Evolutionary conservation across 2,888 invertebrate species (phyloP).

Genomic region (Strigamia maritima): DNA sequence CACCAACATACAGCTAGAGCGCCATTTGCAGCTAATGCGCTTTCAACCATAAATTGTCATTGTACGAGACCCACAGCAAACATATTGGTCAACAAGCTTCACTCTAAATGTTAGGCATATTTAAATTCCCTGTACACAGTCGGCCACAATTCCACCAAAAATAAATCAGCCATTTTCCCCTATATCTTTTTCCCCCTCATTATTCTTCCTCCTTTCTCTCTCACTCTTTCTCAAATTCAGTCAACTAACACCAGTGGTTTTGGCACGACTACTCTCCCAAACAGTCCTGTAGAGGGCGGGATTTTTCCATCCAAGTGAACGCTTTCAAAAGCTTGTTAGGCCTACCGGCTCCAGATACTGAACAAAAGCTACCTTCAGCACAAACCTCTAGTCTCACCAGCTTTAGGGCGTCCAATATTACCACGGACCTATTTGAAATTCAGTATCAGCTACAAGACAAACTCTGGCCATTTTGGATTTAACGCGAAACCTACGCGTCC

Average conservation of each 20-base stretch:
- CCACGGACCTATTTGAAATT: not conserved
- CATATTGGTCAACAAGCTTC: slow-evolving; percentile 21
- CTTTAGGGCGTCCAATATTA: not conserved
- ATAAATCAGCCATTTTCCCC: not conserved
- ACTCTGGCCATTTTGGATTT: not conserved
- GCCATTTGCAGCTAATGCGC: slow-evolving; percentile 11
- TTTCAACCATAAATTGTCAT: slow-evolving; percentile 9
- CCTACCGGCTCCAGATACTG: not conserved
- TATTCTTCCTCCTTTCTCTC: not conserved
- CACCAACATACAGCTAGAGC: not conserved
- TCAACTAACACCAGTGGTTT: slow-evolving; percentile 21
- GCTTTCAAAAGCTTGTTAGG: slow-evolving; percentile 4
- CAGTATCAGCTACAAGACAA: not conserved
- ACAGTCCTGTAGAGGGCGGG: not conserved
- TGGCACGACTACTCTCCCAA: not conserved
- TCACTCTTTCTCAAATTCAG: not conserved
- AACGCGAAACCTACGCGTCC: not conserved
- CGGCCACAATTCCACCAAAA: not conserved
- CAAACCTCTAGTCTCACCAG: not conserved
- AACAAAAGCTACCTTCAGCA: not conserved
- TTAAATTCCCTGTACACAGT: not conserved
- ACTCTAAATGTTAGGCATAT: not conserved
- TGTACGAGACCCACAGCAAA: slow-evolving; percentile 1
- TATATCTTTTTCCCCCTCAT: not conserved
- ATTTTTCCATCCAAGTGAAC: not conserved